Conservation (phyloP, 1,140 invertebrate species). For the Mesaphorura yosii region DNA sequence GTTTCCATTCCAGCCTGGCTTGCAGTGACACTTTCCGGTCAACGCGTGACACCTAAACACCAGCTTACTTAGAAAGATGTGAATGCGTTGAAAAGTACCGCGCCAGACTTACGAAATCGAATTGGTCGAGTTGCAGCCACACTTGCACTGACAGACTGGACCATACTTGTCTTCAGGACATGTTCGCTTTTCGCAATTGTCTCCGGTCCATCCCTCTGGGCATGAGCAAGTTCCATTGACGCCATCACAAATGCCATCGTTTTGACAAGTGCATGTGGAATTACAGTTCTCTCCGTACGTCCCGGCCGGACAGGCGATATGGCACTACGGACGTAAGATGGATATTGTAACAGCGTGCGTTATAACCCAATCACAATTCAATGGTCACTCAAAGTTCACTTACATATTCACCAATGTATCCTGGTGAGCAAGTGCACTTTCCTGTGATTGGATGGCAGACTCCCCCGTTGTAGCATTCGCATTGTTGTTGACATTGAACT, state of each 20-base stretch:
- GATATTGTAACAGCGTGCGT: no score
- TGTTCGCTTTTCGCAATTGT: constrained; percentile 51
- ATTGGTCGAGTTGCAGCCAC: constrained; percentile 58
- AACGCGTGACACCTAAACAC: background rate
- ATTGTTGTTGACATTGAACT: constrained; percentile 55
- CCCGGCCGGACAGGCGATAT: constrained; percentile 59
- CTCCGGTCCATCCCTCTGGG: constrained; percentile 60
- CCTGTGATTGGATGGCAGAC: constrained; percentile 28
- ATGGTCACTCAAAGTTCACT: background rate
- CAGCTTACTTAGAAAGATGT: no score
- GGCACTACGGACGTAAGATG: constrained; percentile 46
- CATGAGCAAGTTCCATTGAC: constrained; percentile 60
- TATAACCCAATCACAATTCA: background rate
- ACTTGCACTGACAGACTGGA: constrained; percentile 54
- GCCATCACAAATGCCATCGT: constrained; percentile 58
- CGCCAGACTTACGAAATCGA: constrained; percentile 50
- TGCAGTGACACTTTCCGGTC: constrained; percentile 46
- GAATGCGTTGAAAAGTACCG: no score
- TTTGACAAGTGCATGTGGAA: constrained; percentile 59
- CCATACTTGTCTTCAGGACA: constrained; percentile 59
- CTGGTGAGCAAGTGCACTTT: constrained; percentile 23
- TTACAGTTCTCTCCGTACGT: constrained; percentile 66
- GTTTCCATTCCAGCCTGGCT: constrained; percentile 74
- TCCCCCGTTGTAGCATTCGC: constrained; percentile 77
- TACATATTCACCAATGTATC: constrained; percentile 26